A percentile compares a stretch with the other conserved stretches of the same genome.
phyloP scores from a whole-genome alignment of 2,113 vertebrate species.

The Chlamydotis undulata region DNA sequence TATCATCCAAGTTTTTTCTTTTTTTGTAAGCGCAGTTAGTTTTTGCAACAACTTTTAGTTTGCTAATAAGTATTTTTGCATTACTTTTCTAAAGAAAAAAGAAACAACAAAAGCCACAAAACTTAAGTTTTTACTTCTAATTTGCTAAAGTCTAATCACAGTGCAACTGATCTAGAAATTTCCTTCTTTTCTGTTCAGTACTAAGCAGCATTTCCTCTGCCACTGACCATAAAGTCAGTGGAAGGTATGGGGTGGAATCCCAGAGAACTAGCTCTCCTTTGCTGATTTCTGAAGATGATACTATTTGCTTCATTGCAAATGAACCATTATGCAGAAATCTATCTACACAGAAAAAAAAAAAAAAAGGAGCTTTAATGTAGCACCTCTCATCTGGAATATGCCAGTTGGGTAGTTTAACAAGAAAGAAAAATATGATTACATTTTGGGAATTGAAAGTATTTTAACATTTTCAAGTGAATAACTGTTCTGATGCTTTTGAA shows the following conservation, averaged over 20 bases:
- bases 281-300: background rate
- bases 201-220: background rate
- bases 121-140: background rate
- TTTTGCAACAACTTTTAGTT: background rate
- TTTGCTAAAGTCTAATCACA: background rate
- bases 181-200: background rate
- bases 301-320: background rate
- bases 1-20: background rate
- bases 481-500: background rate
- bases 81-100: background rate
- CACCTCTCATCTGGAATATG: background rate
- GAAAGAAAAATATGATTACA: background rate
- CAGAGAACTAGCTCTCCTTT: background rate
- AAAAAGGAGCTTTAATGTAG: background rate
- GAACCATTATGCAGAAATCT: background rate
- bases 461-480: background rate
- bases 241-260: background rate
- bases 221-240: background rate
- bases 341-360: background rate
- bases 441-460: background rate
- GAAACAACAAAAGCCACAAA: background rate
- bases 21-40: background rate
- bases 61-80: background rate
- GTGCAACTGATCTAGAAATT: background rate
- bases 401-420: background rate